Base-by-base conservation (phyloP, 2,113 vertebrate species). In the Saccopteryx bilineata region DNA sequence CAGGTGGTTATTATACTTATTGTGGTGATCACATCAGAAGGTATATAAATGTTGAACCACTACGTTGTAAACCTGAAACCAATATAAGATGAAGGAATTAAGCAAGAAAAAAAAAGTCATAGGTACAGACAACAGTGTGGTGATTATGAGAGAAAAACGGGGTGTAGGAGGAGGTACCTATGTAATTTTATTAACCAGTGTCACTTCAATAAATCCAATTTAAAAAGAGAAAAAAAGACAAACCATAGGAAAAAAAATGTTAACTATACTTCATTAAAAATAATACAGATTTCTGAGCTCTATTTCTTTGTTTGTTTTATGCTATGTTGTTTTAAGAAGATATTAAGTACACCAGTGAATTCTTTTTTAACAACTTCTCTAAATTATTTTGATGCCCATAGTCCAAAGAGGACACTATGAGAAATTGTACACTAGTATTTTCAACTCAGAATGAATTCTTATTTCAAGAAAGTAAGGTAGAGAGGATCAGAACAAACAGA, bases 361-460 rank as follows among this genome's bases (percentile, higher is more conserved):
- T 90, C 9, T 66, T 6, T 54, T 88, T 97, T 96, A 83, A 82
- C 5, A 69, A 17, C 3, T 75, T 74, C 10, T 23, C 8, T 72
- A 75, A 26, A 56, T 61, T 61, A 52, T 89, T 82, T 76, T 83
- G 50, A 60, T 65, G 19, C 26, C 31, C 33, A 5, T 19, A 46
- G 10, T 81, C 52, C 24, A 23, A 81, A 23, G 2, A 93, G 5
- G 61, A 66, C 31, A 39, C 4, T 71, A 78, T 78, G 63, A 65
- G 19, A 66, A 84, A 61, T 75, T 46, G 18, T 82, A 24, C 4
- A 46, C 17, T 48, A 71, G 5, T 46, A 91, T 93, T 86, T 65
- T 82, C 33, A 68, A n/a, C 11, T 74, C n/a, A 63, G 15, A 17
- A 60, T 91, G 52, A 69, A 85, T 75, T 81, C 15, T 12, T 54